Base-by-base conservation (phyloP, 2,797 vertebrate genomes). In the Philypnodon macrostomus region DNA sequence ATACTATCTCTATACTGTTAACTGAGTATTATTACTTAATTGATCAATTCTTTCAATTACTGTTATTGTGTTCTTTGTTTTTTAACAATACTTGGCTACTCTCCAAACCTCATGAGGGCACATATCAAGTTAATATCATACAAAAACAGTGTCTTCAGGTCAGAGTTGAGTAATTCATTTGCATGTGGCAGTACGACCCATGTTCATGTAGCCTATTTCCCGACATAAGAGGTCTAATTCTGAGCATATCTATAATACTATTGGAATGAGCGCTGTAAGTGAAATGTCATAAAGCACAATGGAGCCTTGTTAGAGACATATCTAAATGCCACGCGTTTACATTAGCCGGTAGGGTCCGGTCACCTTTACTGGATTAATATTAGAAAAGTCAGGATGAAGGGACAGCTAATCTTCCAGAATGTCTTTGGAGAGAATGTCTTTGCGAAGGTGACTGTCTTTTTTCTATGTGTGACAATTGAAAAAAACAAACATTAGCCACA, bases 211-310 rank as follows among this genome's bases (percentile, higher is more conserved):
- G 18, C 5, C 24, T 70, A 14, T 4, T 54, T 39, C 14, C 9
- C 39, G 31, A 27, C 1, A n/a, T 33, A 2, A 29, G 33, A 39
- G 8, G 13, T 33, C 15, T 1, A 38, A 46, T 68, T 41, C 27
- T 31, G 32, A 57, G 37, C 30, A 17, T 16, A 29, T 24, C 21
- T 32, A 24, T 26, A 35, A 35, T 24, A 63, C 53, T 49, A 58
- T 73, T 62, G 57, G 54, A 72, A 63, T 76, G 38, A 46, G 40
- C 40, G 30, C 23, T 57, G 31, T 49, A 39, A 64, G 21, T 67
- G 39, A 81, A 76, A 78, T 80, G 75, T 77, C 73, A 73, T 30
- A n/a, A n/a, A 18, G 38, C 50, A 42, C 37, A 47, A 45, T 46
- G 5, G 27, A 44, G 38, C 26, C 55, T 62, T 67, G 70, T 69